Conservation (phyloP, 2,113 vertebrate species). For the Brienomyrus brachyistius region DNA sequence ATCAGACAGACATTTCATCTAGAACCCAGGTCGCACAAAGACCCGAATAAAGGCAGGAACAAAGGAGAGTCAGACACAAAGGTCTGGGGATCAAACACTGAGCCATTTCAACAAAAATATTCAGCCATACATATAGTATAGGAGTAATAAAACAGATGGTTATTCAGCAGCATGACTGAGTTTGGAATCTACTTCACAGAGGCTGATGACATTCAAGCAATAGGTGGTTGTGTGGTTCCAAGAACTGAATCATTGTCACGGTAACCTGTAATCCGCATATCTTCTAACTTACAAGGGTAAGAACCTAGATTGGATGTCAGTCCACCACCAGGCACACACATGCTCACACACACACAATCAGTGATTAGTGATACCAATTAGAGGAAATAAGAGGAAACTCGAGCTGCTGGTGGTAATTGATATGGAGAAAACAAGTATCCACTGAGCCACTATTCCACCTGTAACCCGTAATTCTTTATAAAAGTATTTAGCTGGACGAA, state of each 20-base stretch:
- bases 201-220: background rate
- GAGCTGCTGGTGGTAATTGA: background rate
- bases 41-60: background rate
- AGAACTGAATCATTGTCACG: background rate
- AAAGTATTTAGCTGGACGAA: background rate
- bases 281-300: background rate
- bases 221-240: background rate
- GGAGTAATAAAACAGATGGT: background rate
- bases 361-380: background rate
- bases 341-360: background rate
- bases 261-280: background rate
- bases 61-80: background rate
- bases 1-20: background rate
- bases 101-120: slow-evolving; percentile 3
- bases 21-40: background rate
- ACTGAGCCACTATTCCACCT: background rate
- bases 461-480: background rate
- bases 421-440: background rate
- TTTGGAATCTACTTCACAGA: background rate
- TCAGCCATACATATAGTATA: background rate
- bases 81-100: background rate
- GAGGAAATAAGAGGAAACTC: background rate
- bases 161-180: background rate
- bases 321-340: background rate
- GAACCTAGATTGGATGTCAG: background rate